Conservation (phyloP, 2,888 invertebrate species). For the Craniophora ligustri region DNA sequence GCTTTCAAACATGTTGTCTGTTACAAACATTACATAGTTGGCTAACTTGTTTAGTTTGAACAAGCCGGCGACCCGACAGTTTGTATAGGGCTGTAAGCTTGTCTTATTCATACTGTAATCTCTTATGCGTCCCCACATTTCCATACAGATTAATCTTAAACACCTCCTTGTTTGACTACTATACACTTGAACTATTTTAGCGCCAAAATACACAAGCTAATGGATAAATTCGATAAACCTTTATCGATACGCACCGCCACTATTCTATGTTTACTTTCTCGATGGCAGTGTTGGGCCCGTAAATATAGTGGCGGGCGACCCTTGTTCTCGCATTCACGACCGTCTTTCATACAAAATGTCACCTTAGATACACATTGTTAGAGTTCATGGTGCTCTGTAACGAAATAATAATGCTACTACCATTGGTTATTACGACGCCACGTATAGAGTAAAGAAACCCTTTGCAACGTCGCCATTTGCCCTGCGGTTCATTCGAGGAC, state of each 20-base stretch:
- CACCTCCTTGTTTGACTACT: slow-evolving; percentile 51
- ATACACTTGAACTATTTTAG: slow-evolving; percentile 50
- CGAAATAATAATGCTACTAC: slow-evolving; percentile 34
- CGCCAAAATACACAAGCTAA: slow-evolving; percentile 47
- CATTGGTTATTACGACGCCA: slow-evolving; percentile 54
- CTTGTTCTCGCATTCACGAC: slow-evolving; percentile 35
- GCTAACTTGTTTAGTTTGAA: too few relatives aligned
- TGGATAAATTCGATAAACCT: slow-evolving; percentile 59
- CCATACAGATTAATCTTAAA: slow-evolving; percentile 61
- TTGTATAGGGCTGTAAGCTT: slow-evolving; percentile 6
- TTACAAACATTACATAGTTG: too few relatives aligned
- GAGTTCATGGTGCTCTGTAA: slow-evolving; percentile 33
- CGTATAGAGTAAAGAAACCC: slow-evolving; percentile 60
- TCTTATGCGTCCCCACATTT: slow-evolving; percentile 44
- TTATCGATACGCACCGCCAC: slow-evolving; percentile 52
- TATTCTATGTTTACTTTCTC: slow-evolving; percentile 60
- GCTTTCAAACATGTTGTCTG: too few relatives aligned
- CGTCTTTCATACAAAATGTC: slow-evolving; percentile 32
- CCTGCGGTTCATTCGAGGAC: slow-evolving; percentile 40
- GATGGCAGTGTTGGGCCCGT: slow-evolving; percentile 53
- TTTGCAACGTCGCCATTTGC: slow-evolving; percentile 58
- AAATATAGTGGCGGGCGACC: slow-evolving; percentile 55
- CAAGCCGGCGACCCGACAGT: not conserved
- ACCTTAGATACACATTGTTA: slow-evolving; percentile 1
- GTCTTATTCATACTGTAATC: slow-evolving; percentile 14